Percentiles rank a stretch among this genome's conserved stretches.
Evolutionary conservation across 2,113 vertebrate genomes (phyloP).

Genomic region (Morone chrysops): DNA sequence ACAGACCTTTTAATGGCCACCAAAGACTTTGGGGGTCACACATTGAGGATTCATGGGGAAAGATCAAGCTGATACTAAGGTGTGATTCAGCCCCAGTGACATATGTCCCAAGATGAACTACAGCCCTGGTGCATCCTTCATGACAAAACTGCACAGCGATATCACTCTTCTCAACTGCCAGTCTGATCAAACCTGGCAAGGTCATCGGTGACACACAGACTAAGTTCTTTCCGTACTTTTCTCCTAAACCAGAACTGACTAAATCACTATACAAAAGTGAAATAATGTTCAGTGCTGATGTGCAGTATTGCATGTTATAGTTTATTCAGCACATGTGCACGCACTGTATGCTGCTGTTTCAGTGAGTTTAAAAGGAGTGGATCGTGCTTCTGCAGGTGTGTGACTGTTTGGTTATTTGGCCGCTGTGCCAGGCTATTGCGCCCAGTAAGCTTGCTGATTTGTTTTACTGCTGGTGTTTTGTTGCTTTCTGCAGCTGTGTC

Average conservation of each 20-base stretch:
- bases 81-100: background rate
- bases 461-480: background rate
- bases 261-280: background rate
- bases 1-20: too few relatives aligned
- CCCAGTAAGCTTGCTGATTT: background rate
- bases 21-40: background rate
- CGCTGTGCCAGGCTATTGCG: too few relatives aligned
- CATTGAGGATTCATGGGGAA: background rate
- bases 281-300: background rate
- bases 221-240: background rate
- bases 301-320: background rate
- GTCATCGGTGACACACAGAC: background rate
- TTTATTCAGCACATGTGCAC: background rate
- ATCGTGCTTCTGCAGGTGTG: background rate
- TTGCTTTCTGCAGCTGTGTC: background rate
- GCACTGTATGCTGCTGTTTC: background rate
- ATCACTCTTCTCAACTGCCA: background rate
- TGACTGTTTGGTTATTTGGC: background rate
- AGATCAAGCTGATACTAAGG: background rate
- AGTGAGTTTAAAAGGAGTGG: background rate
- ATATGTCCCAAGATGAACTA: conserved; percentile 5
- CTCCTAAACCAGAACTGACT: background rate
- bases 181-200: background rate
- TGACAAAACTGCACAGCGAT: background rate
- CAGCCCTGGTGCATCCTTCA: background rate